phyloP scores from a whole-genome alignment of 2,113 vertebrate genomes.

The Rhinoptilus africanus region DNA sequence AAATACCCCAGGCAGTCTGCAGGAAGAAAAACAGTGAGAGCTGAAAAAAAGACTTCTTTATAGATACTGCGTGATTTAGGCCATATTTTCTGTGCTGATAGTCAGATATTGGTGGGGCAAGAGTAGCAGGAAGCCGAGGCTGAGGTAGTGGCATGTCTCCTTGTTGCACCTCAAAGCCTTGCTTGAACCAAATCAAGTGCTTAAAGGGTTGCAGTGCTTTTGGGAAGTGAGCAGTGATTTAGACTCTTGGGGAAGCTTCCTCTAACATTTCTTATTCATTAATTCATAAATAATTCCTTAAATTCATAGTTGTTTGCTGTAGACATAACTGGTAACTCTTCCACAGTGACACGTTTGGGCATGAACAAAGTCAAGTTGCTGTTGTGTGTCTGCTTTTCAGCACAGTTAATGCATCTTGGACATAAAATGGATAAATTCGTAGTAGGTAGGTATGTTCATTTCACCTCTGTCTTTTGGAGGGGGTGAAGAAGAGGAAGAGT shows the following conservation, averaged over 20 bases:
- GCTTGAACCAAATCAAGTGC: background rate
- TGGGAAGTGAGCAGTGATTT: background rate
- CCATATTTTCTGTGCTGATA: background rate
- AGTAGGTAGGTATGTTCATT: background rate
- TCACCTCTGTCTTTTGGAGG: background rate
- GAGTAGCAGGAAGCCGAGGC: background rate
- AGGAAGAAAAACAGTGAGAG: background rate
- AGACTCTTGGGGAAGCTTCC: background rate
- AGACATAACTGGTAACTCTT: background rate
- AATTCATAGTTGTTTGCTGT: background rate
- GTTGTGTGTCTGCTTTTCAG: background rate
- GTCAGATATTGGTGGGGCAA: background rate
- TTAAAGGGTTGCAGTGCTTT: background rate
- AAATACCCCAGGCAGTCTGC: background rate
- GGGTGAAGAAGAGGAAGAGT: background rate
- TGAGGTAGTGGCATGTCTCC: background rate
- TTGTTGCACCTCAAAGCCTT: background rate
- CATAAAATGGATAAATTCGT: background rate
- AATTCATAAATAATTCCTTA: background rate
- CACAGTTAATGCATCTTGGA: background rate
- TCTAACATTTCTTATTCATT: background rate
- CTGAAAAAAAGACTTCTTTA: background rate
- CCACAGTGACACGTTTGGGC: accelerated
- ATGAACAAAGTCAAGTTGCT: background rate
- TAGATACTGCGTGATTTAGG: background rate